phyloP scores from a whole-genome alignment of 2,888 invertebrate species.

The Pherbina coryleti region DNA sequence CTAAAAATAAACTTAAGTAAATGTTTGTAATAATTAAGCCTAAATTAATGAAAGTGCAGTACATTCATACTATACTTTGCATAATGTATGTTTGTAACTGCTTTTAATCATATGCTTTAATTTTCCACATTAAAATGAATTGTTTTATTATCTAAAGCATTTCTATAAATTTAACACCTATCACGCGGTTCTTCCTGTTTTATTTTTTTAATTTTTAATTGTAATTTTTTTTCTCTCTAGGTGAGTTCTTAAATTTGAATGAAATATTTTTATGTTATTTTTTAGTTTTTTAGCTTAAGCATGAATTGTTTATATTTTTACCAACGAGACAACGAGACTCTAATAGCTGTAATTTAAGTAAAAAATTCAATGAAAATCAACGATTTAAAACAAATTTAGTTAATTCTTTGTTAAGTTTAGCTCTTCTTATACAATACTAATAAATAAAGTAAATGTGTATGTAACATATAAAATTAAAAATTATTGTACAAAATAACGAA shows the following conservation, averaged over 20 bases:
- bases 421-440: constrained; percentile 19
- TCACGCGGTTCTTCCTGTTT: constrained; percentile 60
- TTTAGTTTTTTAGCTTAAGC: constrained; percentile 21
- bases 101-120: neutral
- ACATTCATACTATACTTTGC: neutral
- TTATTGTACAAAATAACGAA: constrained; percentile 55
- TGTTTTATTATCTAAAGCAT: constrained; percentile 21
- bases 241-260: neutral
- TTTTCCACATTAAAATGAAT: neutral
- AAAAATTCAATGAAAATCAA: constrained; percentile 6
- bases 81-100: neutral
- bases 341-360: constrained; percentile 41
- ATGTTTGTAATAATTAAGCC: neutral
- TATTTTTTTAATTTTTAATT: constrained; percentile 34
- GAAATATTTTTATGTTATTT: constrained; percentile 39
- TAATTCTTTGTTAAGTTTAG: constrained; percentile 38
- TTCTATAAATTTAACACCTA: constrained; percentile 36
- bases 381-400: constrained; percentile 32
- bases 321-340: constrained; percentile 58
- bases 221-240: neutral
- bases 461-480: constrained; percentile 55
- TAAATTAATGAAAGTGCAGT: neutral
- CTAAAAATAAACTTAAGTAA: neutral
- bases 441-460: constrained; percentile 32
- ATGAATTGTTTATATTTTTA: constrained; percentile 44